These are phyloP conservation scores for Corbicula japonica DNA, from an alignment of 2,888 invertebrate genomes.

Conservation along the genomic window DNA sequence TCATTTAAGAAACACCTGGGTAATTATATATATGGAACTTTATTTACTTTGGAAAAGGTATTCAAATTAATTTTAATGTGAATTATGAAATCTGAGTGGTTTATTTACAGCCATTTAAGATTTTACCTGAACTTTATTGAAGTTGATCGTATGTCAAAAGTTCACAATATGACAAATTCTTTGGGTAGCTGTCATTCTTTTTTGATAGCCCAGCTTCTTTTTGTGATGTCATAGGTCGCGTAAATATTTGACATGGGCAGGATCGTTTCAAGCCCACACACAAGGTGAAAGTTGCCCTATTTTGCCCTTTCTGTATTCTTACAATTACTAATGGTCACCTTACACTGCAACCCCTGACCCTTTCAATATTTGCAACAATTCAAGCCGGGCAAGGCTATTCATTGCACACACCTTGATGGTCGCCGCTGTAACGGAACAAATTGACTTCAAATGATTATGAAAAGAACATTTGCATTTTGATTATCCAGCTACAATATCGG, in stretches of 20 bases:
- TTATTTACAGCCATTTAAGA: slow-evolving; percentile 39
- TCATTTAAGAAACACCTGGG: slow-evolving; percentile 54
- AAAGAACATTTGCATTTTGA: slow-evolving; percentile 71
- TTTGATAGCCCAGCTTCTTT: slow-evolving; percentile 47
- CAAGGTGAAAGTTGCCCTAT: slow-evolving; percentile 38
- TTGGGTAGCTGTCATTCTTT: slow-evolving; percentile 49
- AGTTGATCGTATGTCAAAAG: slow-evolving; percentile 60
- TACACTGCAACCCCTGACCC: slow-evolving; percentile 60
- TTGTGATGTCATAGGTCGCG: slow-evolving; percentile 65
- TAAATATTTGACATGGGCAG: slow-evolving; percentile 68
- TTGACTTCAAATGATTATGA: slow-evolving; percentile 69
- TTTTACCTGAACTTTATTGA: slow-evolving; percentile 18
- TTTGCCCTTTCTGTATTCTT: slow-evolving; percentile 44
- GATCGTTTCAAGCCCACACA: slow-evolving; percentile 65
- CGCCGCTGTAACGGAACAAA: slow-evolving; percentile 65
- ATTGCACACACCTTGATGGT: slow-evolving; percentile 35
- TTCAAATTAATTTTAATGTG: slow-evolving; percentile 63
- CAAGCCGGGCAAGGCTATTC: slow-evolving; percentile 30
- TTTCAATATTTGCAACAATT: slow-evolving; percentile 33
- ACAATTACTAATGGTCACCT: slow-evolving; percentile 64
- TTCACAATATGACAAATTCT: slow-evolving; percentile 51
- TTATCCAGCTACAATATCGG: slow-evolving; percentile 59
- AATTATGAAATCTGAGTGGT: slow-evolving; percentile 64
- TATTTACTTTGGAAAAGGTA: slow-evolving; percentile 48
- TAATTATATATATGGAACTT: slow-evolving; percentile 62